Evolutionary conservation across 2,113 vertebrate species (phyloP).

Genomic region (Xiphophorus hellerii): DNA sequence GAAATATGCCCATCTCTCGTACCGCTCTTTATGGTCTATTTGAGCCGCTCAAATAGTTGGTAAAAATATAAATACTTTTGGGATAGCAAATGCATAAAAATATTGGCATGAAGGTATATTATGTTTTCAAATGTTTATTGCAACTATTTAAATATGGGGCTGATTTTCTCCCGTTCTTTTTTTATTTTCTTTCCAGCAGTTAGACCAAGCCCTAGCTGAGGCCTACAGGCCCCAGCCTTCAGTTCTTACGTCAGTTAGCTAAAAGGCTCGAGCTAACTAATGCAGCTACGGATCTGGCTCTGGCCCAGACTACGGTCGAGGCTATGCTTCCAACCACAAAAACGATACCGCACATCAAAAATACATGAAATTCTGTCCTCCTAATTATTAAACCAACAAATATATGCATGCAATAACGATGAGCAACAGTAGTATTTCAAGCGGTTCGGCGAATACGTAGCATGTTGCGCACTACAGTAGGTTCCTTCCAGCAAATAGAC

Average conservation of each 20-base stretch:
- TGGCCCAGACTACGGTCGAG: constrained; percentile 50
- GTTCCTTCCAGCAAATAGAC: constrained; percentile 71
- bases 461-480: constrained; percentile 60
- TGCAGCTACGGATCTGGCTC: constrained; percentile 46
- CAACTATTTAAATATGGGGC: neutral
- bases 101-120: accelerated
- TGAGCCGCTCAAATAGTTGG: neutral
- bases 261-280: constrained; percentile 20
- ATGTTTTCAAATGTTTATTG: neutral
- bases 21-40: neutral
- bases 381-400: accelerated
- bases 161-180: neutral
- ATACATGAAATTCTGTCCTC: accelerated
- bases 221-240: constrained; percentile 53
- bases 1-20: neutral
- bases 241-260: constrained; percentile 47
- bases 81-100: neutral
- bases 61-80: neutral
- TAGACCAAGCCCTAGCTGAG: constrained; percentile 51
- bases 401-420: neutral
- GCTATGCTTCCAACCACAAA: neutral
- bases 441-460: neutral
- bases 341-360: neutral
- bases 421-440: neutral
- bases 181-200: constrained; percentile 33